Conservation (phyloP, 2,113 vertebrate species). For the Nymphicus hollandicus region DNA sequence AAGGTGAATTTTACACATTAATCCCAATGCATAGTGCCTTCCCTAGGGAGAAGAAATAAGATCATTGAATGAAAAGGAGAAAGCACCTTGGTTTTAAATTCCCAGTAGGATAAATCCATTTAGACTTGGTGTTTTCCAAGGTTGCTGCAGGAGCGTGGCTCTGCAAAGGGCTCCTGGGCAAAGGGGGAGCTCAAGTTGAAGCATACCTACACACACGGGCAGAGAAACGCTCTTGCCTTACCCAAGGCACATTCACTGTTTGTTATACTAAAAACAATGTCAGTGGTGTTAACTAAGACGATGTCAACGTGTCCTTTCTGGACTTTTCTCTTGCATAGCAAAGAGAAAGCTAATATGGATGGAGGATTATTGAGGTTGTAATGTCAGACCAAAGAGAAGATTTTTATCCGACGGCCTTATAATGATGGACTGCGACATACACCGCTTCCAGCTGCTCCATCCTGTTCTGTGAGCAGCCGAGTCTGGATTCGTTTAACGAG, state of each 20-base stretch:
- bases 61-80: neutral
- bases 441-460: slow-evolving; percentile 43
- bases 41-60: neutral
- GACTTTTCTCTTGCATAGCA: neutral
- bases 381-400: slow-evolving; percentile 5
- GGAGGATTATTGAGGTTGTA: neutral
- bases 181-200: neutral
- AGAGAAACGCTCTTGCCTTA: neutral
- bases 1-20: neutral
- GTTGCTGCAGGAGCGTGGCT: neutral
- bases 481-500: slow-evolving; percentile 43
- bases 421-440: neutral
- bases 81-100: neutral
- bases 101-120: neutral
- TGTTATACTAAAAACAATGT: neutral
- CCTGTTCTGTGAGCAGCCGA: neutral
- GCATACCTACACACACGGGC: accelerated
- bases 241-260: neutral
- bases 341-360: neutral
- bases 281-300: neutral
- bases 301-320: neutral
- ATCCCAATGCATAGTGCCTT: accelerated
- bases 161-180: neutral
- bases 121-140: neutral
- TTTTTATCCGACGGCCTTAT: neutral